Evolutionary conservation across 2,888 invertebrate species (phyloP), one percentile per base, ranked within the genome.

Genomic region (Zhengitettix transpicula): DNA sequence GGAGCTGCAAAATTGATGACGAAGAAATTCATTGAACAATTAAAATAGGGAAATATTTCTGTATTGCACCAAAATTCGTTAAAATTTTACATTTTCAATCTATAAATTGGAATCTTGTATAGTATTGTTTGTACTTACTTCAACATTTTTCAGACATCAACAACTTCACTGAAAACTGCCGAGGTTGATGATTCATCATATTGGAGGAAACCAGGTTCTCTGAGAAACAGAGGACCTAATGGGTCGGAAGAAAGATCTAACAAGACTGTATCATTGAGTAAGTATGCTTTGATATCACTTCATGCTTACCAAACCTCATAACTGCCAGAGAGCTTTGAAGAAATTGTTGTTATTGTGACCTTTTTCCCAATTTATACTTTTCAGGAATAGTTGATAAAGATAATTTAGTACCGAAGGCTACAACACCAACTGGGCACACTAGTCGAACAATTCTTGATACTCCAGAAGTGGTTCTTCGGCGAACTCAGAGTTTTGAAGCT

Each of bases 401-500:
- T 60, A 71, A 70, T 62, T 66, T 69, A 57, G 65, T 70, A 54
- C 66, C 67, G 47, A 72, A 69, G 64, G 67, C 58, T 44, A 61
- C 62, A 9, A 61, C 72, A 60, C 70, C 73, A 61, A 70, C 70
- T 59, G 67, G 71, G 66, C 67, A 75, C 66, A 71, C 69, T 67
- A 69, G 75, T 54, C 58, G 61, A n/a, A 56, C 58, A 72, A 65
- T 67, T 62, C 65, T 71, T 59, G 72, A 74, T 63, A 81, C 80
- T 65, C 74, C 78, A 64, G 86, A 87, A 71, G 82, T 85, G 64
- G 81, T 85, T 65, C 76, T 91, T 63, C 80, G 89, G 72, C 81
- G 90, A 72, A 87, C 89, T 55, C 88, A 89, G 72, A 91, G 90
- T 75, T 89, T 89, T 72, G 89, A 90, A 73, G 86, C 87, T 69